phyloP scores from a whole-genome alignment of 2,888 invertebrate species.

The Tenodera sinensis region DNA sequence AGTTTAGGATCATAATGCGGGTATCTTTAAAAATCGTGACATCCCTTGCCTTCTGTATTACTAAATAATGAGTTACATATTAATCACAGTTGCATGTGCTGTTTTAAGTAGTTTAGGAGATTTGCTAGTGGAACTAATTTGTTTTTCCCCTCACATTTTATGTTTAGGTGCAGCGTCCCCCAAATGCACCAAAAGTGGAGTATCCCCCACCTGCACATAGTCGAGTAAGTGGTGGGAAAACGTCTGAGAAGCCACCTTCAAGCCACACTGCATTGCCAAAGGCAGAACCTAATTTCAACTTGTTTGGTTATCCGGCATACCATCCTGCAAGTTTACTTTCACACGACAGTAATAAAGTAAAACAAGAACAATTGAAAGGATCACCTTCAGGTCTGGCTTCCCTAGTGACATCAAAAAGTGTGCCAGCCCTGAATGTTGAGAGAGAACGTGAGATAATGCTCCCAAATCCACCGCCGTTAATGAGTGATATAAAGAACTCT shows the following conservation, averaged over 20 bases:
- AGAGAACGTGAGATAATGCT: slow-evolving; percentile 43
- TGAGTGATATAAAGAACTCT: slow-evolving; percentile 66
- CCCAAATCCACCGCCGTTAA: slow-evolving; percentile 64
- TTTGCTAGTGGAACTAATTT: not conserved
- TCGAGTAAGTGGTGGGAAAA: slow-evolving; percentile 39
- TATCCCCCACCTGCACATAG: slow-evolving; percentile 49
- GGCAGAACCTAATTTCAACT: slow-evolving; percentile 64
- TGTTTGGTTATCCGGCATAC: slow-evolving; percentile 64
- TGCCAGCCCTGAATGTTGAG: slow-evolving; percentile 24
- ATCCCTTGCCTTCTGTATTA: not conserved
- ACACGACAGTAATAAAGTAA: slow-evolving; percentile 63
- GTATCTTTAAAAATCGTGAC: not conserved
- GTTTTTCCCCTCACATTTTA: not conserved
- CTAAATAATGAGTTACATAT: not conserved
- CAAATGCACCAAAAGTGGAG: slow-evolving; percentile 46
- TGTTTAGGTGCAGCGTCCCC: slow-evolving; percentile 43
- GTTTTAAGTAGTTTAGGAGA: not conserved
- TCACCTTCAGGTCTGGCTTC: slow-evolving; percentile 43
- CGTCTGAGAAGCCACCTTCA: slow-evolving; percentile 44
- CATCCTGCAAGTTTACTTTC: slow-evolving; percentile 38
- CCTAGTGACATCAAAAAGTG: slow-evolving; percentile 1
- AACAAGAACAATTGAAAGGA: slow-evolving; percentile 48
- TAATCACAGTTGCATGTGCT: not conserved
- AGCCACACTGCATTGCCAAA: slow-evolving; percentile 47
- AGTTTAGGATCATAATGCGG: no score